phyloP scores from a whole-genome alignment of 2,888 invertebrate genomes.

The Acronicta aceris region DNA sequence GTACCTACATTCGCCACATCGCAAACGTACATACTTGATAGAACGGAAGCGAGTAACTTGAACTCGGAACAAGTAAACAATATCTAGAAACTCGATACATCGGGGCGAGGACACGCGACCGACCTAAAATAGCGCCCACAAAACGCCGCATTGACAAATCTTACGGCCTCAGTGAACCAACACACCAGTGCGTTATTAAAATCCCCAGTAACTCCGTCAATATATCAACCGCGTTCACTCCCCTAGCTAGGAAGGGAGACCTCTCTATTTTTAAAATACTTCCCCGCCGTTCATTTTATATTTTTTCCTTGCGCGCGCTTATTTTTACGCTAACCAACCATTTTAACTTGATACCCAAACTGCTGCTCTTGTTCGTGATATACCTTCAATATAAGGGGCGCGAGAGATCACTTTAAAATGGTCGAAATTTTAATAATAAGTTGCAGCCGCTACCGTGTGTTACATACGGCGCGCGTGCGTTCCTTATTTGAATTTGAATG shows the following conservation, averaged over 20 bases:
- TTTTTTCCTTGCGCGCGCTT: slow-evolving; percentile 80
- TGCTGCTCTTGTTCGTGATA: slow-evolving; percentile 7
- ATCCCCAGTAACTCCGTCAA: slow-evolving; percentile 86
- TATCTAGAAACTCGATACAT: slow-evolving; percentile 78
- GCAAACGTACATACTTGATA: slow-evolving; percentile 21
- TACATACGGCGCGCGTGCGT: slow-evolving; percentile 80
- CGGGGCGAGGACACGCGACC: slow-evolving; percentile 78
- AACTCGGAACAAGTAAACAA: slow-evolving; percentile 75
- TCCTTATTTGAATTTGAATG: slow-evolving; percentile 83
- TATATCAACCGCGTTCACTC: slow-evolving; percentile 85
- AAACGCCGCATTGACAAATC: slow-evolving; percentile 88
- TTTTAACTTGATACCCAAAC: slow-evolving; percentile 56
- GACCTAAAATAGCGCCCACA: slow-evolving; percentile 85
- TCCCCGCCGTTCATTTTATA: slow-evolving; percentile 86
- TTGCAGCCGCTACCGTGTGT: slow-evolving; percentile 79
- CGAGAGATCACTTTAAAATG: slow-evolving; percentile 68
- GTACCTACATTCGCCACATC: slow-evolving; percentile 1
- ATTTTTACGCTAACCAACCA: slow-evolving; percentile 79
- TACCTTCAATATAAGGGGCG: slow-evolving; percentile 12
- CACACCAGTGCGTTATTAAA: slow-evolving; percentile 88
- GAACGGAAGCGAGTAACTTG: slow-evolving; percentile 71
- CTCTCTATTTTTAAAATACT: slow-evolving; percentile 87
- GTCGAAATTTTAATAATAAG: slow-evolving; percentile 80
- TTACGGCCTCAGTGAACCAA: slow-evolving; percentile 86
- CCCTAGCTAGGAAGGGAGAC: slow-evolving; percentile 79